Percentiles rank a stretch among this genome's conserved stretches.
Evolutionary conservation across 2,797 vertebrate species (phyloP).

Genomic region (Melanogrammus aeglefinus): DNA sequence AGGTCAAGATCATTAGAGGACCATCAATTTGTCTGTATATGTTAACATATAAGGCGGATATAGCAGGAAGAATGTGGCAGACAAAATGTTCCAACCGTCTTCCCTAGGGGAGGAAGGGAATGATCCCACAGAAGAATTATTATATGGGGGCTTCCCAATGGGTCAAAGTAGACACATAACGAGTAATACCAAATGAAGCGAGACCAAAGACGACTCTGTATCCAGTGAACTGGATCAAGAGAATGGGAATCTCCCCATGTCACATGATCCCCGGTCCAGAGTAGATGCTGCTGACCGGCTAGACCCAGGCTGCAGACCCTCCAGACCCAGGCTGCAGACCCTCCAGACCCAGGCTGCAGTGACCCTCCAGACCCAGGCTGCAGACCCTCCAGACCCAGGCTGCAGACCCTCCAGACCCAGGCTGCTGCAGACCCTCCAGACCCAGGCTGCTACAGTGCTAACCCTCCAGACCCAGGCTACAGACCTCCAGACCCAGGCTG

Average conservation of each 20-base stretch:
- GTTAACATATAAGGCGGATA: neutral
- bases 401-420: too few species aligned
- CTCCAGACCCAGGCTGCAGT: too few species aligned
- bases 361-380: too few species aligned
- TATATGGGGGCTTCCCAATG: neutral
- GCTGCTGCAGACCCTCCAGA: too few species aligned
- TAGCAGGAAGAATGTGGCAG: neutral
- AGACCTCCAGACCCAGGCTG: too few species aligned
- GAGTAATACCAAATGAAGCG: neutral
- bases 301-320: too few species aligned
- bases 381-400: too few species aligned
- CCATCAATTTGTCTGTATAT: neutral
- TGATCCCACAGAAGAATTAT: neutral
- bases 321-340: neutral
- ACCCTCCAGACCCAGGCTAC: neutral
- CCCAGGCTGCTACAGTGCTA: too few species aligned
- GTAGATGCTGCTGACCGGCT: neutral
- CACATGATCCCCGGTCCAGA: neutral
- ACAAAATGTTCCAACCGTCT: neutral
- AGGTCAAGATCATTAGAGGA: neutral
- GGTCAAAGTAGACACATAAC: neutral
- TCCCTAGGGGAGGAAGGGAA: neutral
- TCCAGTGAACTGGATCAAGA: neutral
- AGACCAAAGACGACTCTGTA: neutral
- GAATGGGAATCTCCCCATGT: neutral